Base-by-base conservation (phyloP, 1,140 invertebrate species). In the Scaptomyza hsui region DNA sequence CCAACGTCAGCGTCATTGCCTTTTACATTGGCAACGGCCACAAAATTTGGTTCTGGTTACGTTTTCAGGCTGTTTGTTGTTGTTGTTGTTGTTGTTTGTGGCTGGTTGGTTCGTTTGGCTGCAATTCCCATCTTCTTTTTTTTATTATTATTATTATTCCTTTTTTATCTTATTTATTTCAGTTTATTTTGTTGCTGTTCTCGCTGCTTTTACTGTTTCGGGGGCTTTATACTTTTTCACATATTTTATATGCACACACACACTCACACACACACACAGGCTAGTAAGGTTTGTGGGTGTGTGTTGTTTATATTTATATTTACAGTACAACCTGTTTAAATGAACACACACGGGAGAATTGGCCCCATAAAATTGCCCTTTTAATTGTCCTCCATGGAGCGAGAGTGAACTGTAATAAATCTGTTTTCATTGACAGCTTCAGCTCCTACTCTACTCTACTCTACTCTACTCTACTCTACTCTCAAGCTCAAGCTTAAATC, bases 21-120 rank as follows among this genome's bases (percentile, higher is more conserved):
- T 55, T 55, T 48, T 37, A 13, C 21, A 70, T 69, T 69, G 56
- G 45, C 74, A 75, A 64, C 64, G 56, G 76, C 80, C 80, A 83
- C 80, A 85, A 86, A 85, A 80, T 85, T 85, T 80, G 80, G 80
- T 76, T 76, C 60, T 55, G 53, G 47, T 44, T 71, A 52, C 60
- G 56, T 37, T 53, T n/a, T 18, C n/a, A n/a, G n/a, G n/a, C n/a
- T n/a, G n/a, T n/a, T n/a, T n/a, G n/a, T n/a, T n/a, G n/a, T n/a
- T n/a, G n/a, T n/a, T n/a, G n/a, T n/a, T n/a, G n/a, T n/a, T n/a
- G n/a, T n/a, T n/a, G n/a, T n/a, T n/a, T n/a, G n/a, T 47, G 19
- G 45, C 45, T 47, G 19, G 18, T 21, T 41, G 12, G 29, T 62
- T 62, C 53, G 69, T 4, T 24, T 60, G 37, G 21, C 65, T 69